These are phyloP conservation scores for Galemys pyrenaicus DNA, from an alignment of 2,113 vertebrate genomes.

Conservation along the genomic window DNA sequence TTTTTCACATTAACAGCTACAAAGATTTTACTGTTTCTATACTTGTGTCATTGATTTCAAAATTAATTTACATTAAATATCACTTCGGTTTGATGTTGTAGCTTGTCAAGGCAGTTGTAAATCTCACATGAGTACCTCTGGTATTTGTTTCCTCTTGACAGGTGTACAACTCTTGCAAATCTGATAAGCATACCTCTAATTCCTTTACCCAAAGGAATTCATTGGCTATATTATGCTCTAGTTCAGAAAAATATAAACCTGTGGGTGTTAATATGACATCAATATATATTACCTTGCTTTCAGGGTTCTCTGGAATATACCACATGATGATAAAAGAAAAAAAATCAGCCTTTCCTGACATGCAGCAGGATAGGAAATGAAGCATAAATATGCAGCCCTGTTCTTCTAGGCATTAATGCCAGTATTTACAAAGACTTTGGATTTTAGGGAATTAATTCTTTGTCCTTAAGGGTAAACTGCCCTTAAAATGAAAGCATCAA, in stretches of 20 bases:
- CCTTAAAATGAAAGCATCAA: constrained; percentile 39
- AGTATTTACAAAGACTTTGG: constrained; percentile 37
- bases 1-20: background rate
- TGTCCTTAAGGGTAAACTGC: constrained; percentile 20
- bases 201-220: background rate
- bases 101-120: background rate
- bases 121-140: background rate
- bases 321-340: background rate
- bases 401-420: background rate
- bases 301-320: background rate
- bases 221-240: background rate
- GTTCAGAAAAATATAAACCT: background rate
- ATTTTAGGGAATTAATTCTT: constrained; percentile 40
- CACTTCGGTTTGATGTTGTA: background rate
- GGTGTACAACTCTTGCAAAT: background rate
- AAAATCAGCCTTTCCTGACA: background rate
- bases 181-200: background rate
- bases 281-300: background rate
- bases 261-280: background rate
- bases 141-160: background rate
- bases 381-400: background rate
- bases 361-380: background rate
- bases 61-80: background rate
- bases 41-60: background rate
- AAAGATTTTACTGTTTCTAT: background rate